Evolutionary conservation across 35 echinoderm and acorn worm genomes (phyloP), one percentile per base, ranked within the genome.

Genomic region (Hemicentrotus pulcherrimus): DNA sequence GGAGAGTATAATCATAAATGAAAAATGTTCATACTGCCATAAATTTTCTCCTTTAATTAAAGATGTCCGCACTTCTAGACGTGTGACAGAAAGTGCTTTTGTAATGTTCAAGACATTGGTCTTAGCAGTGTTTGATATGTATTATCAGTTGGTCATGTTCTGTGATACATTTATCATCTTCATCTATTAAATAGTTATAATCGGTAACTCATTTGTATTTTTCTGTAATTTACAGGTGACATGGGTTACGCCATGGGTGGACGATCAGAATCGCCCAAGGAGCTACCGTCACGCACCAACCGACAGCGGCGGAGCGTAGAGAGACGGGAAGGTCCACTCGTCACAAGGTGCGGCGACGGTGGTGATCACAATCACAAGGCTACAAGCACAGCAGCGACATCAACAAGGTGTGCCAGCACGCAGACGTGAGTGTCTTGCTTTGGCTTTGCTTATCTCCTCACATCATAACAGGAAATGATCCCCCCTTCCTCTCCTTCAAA

Each of bases 301-400:
- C 91, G 98, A 95, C 98, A 99, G 30, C 35, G 98, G 87, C 91
- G 98, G 32, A 99, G 98, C 33, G 95, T 96, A 31, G 97, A 97
- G 94, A 89, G 97, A 32, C 86, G 98, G 89, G 96, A 97, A 32
- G 50, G 96, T 30, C 85, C 96, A 9, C 96, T 97, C 46, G 98
- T 94, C 31, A 86, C 97, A 71, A 95, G 96, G 35, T 97, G 93
- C 95, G 98, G 97, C 47, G 96, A 98, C 22, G 92, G 31, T 5
- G 65, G 65, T 78, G 88, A 90, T 16, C 94, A 97, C 85, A 86
- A 48, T 46, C 94, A 94, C 41, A 95, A 94, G 45, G 94, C 46
- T 13, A 48, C 61, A 31, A 92, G 46, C 22, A 86, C 95, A 48
- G 46, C 95, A 65, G 94, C 95, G 15, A 91, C 95, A 8, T 95